Percentiles rank a stretch among this genome's conserved stretches.
phyloP scores from a whole-genome alignment of 2,113 vertebrate species.

The Rhizomys pruinosus region DNA sequence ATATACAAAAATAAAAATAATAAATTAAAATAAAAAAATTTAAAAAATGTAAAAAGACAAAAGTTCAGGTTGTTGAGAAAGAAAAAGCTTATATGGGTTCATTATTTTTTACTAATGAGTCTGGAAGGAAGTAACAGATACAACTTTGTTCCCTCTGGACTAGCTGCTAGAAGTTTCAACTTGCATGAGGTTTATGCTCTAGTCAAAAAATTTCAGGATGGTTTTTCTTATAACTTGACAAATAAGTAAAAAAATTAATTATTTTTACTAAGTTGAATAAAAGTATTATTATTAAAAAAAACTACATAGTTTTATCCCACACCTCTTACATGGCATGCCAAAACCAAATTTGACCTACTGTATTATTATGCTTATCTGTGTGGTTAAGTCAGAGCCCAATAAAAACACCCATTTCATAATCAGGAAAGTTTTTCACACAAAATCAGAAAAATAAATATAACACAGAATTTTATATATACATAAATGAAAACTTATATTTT shows the following conservation, averaged over 20 bases:
- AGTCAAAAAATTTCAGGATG: background rate
- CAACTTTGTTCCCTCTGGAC: background rate
- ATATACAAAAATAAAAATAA: too few relatives aligned
- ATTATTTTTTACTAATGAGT: background rate
- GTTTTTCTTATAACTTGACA: constrained; percentile 46
- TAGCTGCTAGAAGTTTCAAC: background rate
- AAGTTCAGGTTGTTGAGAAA: background rate
- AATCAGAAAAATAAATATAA: background rate
- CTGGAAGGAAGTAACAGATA: background rate
- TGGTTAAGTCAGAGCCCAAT: background rate
- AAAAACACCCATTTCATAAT: background rate
- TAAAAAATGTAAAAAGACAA: background rate
- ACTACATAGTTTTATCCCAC: background rate
- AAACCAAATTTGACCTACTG: background rate
- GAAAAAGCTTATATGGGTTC: background rate
- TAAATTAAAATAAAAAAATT: too few relatives aligned
- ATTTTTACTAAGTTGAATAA: constrained; percentile 26
- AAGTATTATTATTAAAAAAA: background rate
- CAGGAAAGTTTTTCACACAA: background rate
- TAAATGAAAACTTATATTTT: background rate
- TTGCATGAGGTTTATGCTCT: background rate
- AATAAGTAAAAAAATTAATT: background rate
- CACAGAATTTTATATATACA: background rate
- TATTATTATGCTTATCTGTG: background rate
- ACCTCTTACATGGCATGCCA: background rate